Percentiles rank a stretch among this genome's conserved stretches.
Conservation (phyloP, 2,888 invertebrate genomes). For the Ornithoptera priamus region DNA sequence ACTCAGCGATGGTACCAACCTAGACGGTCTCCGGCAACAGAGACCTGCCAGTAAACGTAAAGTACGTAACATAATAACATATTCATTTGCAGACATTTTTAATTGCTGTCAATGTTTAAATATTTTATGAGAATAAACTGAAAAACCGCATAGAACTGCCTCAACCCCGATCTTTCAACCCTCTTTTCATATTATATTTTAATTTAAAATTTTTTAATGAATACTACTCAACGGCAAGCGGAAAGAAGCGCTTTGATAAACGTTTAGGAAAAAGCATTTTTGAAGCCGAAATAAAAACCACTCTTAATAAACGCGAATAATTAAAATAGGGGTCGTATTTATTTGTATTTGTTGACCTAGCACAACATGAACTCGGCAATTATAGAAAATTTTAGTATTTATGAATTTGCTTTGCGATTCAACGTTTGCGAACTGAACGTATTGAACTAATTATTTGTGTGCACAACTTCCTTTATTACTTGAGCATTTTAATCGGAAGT, state of each 20-base stretch:
- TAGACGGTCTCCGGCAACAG: too few relatives aligned
- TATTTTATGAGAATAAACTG: neutral
- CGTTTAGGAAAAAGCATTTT: conserved; percentile 1
- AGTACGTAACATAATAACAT: neutral
- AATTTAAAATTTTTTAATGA: neutral
- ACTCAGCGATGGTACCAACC: too few relatives aligned
- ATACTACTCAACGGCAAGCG: neutral
- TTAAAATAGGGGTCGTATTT: too few relatives aligned
- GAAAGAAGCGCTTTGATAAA: conserved; percentile 5
- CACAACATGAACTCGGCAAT: too few relatives aligned
- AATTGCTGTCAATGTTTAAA: neutral
- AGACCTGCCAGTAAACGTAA: too few relatives aligned
- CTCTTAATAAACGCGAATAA: neutral
- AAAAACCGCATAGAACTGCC: neutral
- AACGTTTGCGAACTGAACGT: too few relatives aligned
- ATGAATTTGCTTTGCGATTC: too few relatives aligned
- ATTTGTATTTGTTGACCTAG: too few relatives aligned
- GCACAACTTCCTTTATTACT: too few relatives aligned
- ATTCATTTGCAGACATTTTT: neutral
- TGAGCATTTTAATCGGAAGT: too few relatives aligned
- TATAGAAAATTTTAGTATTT: too few relatives aligned
- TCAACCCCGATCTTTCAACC: neutral
- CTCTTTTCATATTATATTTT: neutral
- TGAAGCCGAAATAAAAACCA: neutral
- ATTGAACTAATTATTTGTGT: too few relatives aligned